Evolutionary conservation across 2,797 vertebrate species (phyloP).

Genomic region (Myripristis jacobus): DNA sequence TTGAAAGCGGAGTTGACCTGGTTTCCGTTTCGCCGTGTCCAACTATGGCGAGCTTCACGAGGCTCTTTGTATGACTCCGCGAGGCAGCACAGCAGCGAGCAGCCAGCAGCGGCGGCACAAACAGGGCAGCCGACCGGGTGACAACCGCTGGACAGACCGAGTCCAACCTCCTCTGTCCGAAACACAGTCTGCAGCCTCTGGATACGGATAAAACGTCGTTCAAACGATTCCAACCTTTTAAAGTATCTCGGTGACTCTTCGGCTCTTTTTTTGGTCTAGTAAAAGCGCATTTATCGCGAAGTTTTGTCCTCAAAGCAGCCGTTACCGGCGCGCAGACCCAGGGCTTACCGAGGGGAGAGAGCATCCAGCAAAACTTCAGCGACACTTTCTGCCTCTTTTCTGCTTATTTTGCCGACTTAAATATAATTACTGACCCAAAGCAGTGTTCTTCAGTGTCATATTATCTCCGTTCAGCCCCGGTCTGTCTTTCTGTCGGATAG

Average conservation of each 20-base stretch:
- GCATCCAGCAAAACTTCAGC: constrained; percentile 44
- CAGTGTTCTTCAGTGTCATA: too few species aligned
- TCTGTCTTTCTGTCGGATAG: too few species aligned
- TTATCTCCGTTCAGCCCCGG: too few species aligned
- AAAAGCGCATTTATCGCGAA: constrained; percentile 56
- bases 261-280: neutral
- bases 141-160: constrained; percentile 54
- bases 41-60: constrained; percentile 7
- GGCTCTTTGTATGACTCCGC: constrained; percentile 80
- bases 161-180: constrained; percentile 32
- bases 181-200: neutral
- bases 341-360: constrained; percentile 38
- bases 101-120: constrained; percentile 32
- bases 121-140: constrained; percentile 25
- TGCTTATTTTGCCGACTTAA: neutral
- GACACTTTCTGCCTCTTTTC: neutral
- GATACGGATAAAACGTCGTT: neutral
- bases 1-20: neutral
- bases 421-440: too few species aligned
- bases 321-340: constrained; percentile 36
- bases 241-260: neutral
- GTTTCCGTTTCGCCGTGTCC: neutral
- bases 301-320: constrained; percentile 52
- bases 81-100: constrained; percentile 66
- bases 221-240: neutral